Base-by-base conservation (phyloP, 2,797 vertebrate genomes). In the Arrhamphus sclerolepis region DNA sequence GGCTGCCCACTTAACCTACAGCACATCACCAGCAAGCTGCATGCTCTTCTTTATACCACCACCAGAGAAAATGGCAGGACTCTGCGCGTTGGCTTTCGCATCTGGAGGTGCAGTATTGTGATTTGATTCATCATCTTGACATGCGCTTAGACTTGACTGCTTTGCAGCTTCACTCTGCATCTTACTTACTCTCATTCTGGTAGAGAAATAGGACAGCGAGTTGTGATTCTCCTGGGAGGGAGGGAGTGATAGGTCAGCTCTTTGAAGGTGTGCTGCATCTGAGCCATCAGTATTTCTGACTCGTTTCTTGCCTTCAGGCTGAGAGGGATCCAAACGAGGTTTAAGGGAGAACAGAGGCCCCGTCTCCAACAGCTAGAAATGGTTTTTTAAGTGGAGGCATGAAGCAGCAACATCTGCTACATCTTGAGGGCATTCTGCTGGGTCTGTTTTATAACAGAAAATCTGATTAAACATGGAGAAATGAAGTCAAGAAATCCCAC, bases 31-130 rank as follows among this genome's bases (percentile, higher is more conserved):
- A 40, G 54, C 58, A 2, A 26, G 50, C 46, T 28, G 11, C 56
- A 48, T 46, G 1, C 66, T 71, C 31, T 18, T 62, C 59, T 71
- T 56, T 38, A n/a, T 18, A 28, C 48, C 72, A 10, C 29, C 60
- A 21, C 1, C 28, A 10, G 66, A 67, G 64, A 66, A 40, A 19
- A 91, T 92, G 89, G 85, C 88, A 31, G 89, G 84, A 84, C 80
- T 87, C 34, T 81, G 74, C 6, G 61, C 71, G 0, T 5, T 85
- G 77, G 81, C 74, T 14, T 80, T 83, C 31, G 56, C 81, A 14
- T 85, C 80, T 2, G 80, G 84, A 90, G 89, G 89, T 89, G 76
- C 46, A 65, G 84, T 85, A 78, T 81, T 61, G 26, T 57, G 20
- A 47, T 73, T 67, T 62, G 39, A 51, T 56, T 57, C 28, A 7